A percentile compares a stretch with the other conserved stretches of the same genome.
phyloP scores from a whole-genome alignment of 2,888 invertebrate genomes.

The Lithophane socia region DNA sequence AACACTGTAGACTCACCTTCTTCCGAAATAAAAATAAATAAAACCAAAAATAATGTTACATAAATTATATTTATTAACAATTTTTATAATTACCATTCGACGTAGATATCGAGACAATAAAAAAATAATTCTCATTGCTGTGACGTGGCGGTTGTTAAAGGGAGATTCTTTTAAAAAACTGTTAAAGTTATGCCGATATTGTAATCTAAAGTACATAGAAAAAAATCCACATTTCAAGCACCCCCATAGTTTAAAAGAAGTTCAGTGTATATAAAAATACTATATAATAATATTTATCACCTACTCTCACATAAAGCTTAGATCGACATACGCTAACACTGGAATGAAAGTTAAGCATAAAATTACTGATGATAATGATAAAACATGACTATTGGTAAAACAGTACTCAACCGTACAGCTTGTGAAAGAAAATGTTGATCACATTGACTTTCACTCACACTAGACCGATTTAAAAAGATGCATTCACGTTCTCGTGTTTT shows the following conservation, averaged over 20 bases:
- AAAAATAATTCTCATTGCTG: slow-evolving; percentile 79
- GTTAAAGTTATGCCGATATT: slow-evolving; percentile 66
- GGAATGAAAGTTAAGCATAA: slow-evolving; percentile 88
- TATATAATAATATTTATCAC: slow-evolving; percentile 76
- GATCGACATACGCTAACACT: slow-evolving; percentile 85
- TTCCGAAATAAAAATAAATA: slow-evolving; percentile 76
- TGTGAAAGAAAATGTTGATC: slow-evolving; percentile 14
- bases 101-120: slow-evolving; percentile 78
- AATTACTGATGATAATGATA: slow-evolving; percentile 77
- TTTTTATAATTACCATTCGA: slow-evolving; percentile 84
- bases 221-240: slow-evolving; percentile 80
- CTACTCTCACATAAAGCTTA: slow-evolving; percentile 87
- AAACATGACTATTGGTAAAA: slow-evolving; percentile 71
- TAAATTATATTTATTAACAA: slow-evolving; percentile 89
- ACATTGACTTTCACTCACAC: slow-evolving; percentile 28
- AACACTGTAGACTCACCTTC: slow-evolving; percentile 87
- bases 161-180: slow-evolving; percentile 81
- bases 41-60: slow-evolving; percentile 85
- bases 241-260: slow-evolving; percentile 80
- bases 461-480: slow-evolving; percentile 33
- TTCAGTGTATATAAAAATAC: slow-evolving; percentile 84
- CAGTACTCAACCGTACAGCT: slow-evolving; percentile 64
- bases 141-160: slow-evolving; percentile 77
- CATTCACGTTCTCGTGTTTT: slow-evolving; percentile 14
- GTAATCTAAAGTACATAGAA: slow-evolving; percentile 77